phyloP scores from a whole-genome alignment of 2,113 vertebrate genomes.

The Axis porcinus region DNA sequence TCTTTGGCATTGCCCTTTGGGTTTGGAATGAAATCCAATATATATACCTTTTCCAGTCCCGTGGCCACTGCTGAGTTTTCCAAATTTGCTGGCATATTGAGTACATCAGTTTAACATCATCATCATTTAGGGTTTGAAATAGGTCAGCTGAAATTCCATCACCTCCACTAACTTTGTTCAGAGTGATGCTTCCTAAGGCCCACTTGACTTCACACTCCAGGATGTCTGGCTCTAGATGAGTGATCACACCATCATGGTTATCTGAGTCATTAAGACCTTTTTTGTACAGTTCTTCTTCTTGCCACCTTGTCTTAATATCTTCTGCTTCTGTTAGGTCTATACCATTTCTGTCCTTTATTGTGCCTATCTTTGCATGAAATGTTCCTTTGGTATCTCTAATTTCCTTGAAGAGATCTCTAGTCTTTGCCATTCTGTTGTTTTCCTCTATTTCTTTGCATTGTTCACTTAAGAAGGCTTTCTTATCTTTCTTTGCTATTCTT shows the following conservation, averaged over 20 bases:
- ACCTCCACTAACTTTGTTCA: background rate
- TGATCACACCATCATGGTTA: background rate
- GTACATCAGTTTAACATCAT: background rate
- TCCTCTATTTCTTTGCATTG: background rate
- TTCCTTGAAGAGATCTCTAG: background rate
- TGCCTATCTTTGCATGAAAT: background rate
- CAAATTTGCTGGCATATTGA: background rate
- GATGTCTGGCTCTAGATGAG: background rate
- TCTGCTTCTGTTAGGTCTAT: background rate
- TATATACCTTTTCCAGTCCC: background rate
- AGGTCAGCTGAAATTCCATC: background rate
- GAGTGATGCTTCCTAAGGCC: background rate
- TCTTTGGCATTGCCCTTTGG: background rate
- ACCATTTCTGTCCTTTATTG: background rate
- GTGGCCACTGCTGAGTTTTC: background rate
- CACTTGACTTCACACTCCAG: background rate
- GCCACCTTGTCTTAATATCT: background rate
- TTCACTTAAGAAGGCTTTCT: background rate
- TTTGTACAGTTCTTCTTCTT: background rate
- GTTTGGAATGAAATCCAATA: background rate
- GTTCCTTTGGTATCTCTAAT: background rate
- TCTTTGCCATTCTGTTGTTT: background rate
- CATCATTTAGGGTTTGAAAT: background rate
- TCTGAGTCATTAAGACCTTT: background rate
- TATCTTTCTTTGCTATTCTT: background rate